phyloP scores from a whole-genome alignment of 1,140 invertebrate species.

The Leptinotarsa undecemlineata region DNA sequence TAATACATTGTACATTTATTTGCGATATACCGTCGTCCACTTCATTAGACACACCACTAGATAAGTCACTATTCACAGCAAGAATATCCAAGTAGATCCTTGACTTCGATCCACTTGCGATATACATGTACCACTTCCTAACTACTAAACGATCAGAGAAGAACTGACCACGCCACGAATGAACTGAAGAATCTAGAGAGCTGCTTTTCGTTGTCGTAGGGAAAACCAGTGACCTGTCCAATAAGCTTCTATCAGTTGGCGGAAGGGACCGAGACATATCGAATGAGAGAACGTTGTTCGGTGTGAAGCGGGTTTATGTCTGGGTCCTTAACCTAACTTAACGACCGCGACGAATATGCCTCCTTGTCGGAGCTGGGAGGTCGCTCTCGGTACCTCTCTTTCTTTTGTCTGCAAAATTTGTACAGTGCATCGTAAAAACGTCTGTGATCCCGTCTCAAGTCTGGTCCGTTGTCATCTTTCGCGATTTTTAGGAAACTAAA shows the following conservation, averaged over 20 bases:
- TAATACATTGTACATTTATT: no score
- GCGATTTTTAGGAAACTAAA: not conserved
- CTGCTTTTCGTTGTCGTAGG: slow-evolving; percentile 11
- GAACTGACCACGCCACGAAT: slow-evolving; percentile 24
- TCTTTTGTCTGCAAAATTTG: slow-evolving; percentile 30
- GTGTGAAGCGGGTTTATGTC: slow-evolving; percentile 30
- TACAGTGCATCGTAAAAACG: slow-evolving; percentile 27
- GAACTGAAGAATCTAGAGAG: slow-evolving; percentile 22
- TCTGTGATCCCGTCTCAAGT: slow-evolving; percentile 14
- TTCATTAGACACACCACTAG: no score
- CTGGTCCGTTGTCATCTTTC: not conserved
- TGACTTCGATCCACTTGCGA: not conserved
- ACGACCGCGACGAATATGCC: slow-evolving; percentile 25
- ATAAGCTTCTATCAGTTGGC: slow-evolving; percentile 3
- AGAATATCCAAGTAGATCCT: no score
- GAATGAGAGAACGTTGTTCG: slow-evolving; percentile 5
- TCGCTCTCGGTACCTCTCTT: slow-evolving; percentile 15
- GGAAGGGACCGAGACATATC: slow-evolving; percentile 23
- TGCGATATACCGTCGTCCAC: no score
- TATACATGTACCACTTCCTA: not conserved
- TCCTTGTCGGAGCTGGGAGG: slow-evolving; percentile 20
- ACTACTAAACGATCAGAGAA: not conserved
- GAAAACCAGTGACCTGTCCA: slow-evolving; percentile 29
- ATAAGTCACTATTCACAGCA: no score
- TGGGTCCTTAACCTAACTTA: slow-evolving; percentile 32